Base-by-base conservation (phyloP, 92 coral and sea anemone genomes). In the Anthopleura xanthogrammica region DNA sequence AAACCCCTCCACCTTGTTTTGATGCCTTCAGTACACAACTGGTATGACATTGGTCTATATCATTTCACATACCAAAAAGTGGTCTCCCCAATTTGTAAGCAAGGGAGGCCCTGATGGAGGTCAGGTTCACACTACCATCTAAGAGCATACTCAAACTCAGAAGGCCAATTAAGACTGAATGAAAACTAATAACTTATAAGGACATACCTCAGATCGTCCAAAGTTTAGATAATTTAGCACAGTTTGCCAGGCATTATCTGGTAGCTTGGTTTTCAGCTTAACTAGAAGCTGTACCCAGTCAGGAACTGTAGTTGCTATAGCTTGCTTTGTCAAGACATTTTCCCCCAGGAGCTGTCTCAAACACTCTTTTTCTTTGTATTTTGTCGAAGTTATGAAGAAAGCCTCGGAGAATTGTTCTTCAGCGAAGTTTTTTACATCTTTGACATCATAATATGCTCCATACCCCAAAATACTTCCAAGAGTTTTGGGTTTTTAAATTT, bases 61-160 rank as follows among this genome's bases (percentile, higher is more conserved):
- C 78, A 75, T 17, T n/a, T 79, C 23, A 60, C 40, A 41, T 79
- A 88, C 85, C 91, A 65, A 52, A 76, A 60, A 80, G 81, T 57
- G 48, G 48, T 6, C 48, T 43, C 48, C 48, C 48, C n/a, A 64
- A 80, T 80, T 80, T 80, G 77, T 80, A 20, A 41, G 62, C 11
- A 23, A 52, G 60, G 46, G 17, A 62, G 24, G 10, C 10, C 0
- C 17, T 60, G 17, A 62, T 5, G 5, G 3, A 19, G 10, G 70
- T 22, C 17, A 4, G 17, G 29, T 19, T 62, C 70, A 62, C 24
- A 20, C 29, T 62, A 62, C 24, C 70, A 62, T 16, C 8, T 57
- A 8, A 57, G 12, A 57, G 62, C 17, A 62, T 20, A 62, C n/a
- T n/a, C n/a, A n/a, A n/a, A 62, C 3, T 5, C 50, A 74, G 52